Base-by-base conservation (phyloP, 1,140 invertebrate species). In the Trialeurodes vaporariorum region DNA sequence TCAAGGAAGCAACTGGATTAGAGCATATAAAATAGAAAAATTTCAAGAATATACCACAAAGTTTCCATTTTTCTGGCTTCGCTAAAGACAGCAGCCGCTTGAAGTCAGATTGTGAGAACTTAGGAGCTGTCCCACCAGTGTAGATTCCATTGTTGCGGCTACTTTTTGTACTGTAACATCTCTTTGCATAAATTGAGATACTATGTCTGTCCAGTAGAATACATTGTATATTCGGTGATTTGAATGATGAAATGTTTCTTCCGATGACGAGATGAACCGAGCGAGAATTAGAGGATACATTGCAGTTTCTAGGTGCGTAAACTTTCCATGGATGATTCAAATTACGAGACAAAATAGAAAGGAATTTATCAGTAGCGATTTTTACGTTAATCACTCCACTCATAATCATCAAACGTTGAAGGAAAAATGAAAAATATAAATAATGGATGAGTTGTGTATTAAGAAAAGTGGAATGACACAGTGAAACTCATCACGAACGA, bases 21-120 rank as follows among this genome's bases (percentile, higher is more conserved):
- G n/a, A n/a, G n/a, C n/a, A n/a, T n/a, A n/a, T n/a, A 49, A 49
- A 49, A 49, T 49, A 49, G 17, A 49, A 17, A 49, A 49, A 17
- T 9, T 17, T 9, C 17, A 49, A 17, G 17, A 9, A 49, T 17
- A 49, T 49, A 49, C 34, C 34, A 17, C 34, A 71, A 40, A 88
- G 76, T 69, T 81, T 84, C 85, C 85, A 87, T 82, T 88, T 90
- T 75, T 91, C 88, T 12, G 86, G 84, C 71, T 81, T 83, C 1
- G 87, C 86, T 67, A 91, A 75, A 17, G 77, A 73, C 64, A 91
- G 77, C 23, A 91, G 75, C 70, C 85, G 80, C 63, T 76, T 82
- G 22, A 88, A 69, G 68, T 89, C 86, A 9, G 34, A 49, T 49
- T 5, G 17, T 9, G 34, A 49, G 17, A 49, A 49, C 17, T 49